phyloP scores from a whole-genome alignment of 2,888 invertebrate species.

The Habroteleia sp. region DNA sequence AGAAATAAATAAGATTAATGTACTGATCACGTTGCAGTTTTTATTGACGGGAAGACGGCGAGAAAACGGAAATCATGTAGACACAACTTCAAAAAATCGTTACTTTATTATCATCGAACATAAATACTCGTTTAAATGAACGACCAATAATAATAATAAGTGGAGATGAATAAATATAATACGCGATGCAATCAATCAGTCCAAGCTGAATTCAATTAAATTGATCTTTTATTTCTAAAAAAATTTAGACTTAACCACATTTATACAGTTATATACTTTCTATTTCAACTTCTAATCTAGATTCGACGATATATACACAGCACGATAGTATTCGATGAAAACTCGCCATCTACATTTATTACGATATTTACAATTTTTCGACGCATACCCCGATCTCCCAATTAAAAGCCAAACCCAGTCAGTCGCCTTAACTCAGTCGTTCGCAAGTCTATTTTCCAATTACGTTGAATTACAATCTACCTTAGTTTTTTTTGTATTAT shows the following conservation, averaged over 20 bases:
- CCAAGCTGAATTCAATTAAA: background rate
- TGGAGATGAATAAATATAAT: too few species aligned
- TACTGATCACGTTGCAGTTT: too few species aligned
- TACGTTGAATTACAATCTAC: conserved; percentile 29
- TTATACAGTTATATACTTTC: conserved; percentile 40
- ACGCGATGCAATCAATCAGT: background rate
- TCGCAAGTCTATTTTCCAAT: conserved; percentile 5
- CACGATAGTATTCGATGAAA: conserved; percentile 51
- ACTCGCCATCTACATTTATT: conserved; percentile 1
- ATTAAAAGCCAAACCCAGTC: too few species aligned
- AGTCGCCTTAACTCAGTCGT: conserved; percentile 6
- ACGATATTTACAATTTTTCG: conserved; percentile 18
- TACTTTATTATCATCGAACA: too few species aligned
- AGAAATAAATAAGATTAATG: too few species aligned
- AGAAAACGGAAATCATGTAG: too few species aligned
- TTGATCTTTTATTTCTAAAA: conserved; percentile 11
- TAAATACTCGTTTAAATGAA: too few species aligned
- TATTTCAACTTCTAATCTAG: conserved; percentile 68
- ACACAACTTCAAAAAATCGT: too few species aligned
- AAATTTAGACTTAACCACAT: conserved; percentile 22
- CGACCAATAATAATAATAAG: too few species aligned
- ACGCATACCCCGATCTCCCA: too few species aligned
- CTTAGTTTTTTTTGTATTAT: conserved; percentile 22
- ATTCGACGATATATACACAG: conserved; percentile 72
- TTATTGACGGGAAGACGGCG: too few species aligned